Evolutionary conservation across 2,797 vertebrate species (phyloP).

Genomic region (Muscicapa striata): DNA sequence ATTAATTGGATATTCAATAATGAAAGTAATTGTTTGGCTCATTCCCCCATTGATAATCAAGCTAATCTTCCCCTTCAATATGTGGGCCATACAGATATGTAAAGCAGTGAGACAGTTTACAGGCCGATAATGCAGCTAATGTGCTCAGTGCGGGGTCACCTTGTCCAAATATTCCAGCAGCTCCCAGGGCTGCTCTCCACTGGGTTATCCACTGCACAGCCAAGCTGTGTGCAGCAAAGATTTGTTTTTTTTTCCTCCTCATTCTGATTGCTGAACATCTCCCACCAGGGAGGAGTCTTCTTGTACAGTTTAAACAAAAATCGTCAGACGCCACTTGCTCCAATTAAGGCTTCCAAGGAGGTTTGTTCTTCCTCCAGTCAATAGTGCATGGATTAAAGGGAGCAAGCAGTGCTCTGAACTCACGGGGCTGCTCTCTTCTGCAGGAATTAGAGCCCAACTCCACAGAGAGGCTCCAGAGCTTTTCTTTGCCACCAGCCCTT

Average conservation of each 20-base stretch:
- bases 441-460: not conserved
- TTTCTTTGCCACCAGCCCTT: conserved; percentile 12
- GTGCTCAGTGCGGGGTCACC: conserved; percentile 72
- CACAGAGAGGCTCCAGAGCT: conserved; percentile 9
- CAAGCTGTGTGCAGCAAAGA: not conserved
- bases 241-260: not conserved
- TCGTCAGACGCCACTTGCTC: conserved; percentile 17
- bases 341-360: conserved; percentile 45
- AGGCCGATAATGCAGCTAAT: conserved; percentile 34
- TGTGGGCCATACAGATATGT: conserved; percentile 50
- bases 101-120: conserved; percentile 59
- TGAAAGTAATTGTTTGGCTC: conserved; percentile 84
- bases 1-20: conserved; percentile 86
- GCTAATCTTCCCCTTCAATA: conserved; percentile 71
- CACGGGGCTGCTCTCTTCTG: not conserved
- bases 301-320: conserved; percentile 46
- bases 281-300: conserved; percentile 9
- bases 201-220: not conserved
- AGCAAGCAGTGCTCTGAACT: not conserved
- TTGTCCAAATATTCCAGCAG: conserved; percentile 66
- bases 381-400: conserved; percentile 12
- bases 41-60: conserved; percentile 76
- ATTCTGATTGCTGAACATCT: conserved; percentile 31
- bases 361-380: conserved; percentile 22
- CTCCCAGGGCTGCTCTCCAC: not conserved